phyloP scores from a whole-genome alignment of 2,888 invertebrate species.

The Mesorhabditis belari region DNA sequence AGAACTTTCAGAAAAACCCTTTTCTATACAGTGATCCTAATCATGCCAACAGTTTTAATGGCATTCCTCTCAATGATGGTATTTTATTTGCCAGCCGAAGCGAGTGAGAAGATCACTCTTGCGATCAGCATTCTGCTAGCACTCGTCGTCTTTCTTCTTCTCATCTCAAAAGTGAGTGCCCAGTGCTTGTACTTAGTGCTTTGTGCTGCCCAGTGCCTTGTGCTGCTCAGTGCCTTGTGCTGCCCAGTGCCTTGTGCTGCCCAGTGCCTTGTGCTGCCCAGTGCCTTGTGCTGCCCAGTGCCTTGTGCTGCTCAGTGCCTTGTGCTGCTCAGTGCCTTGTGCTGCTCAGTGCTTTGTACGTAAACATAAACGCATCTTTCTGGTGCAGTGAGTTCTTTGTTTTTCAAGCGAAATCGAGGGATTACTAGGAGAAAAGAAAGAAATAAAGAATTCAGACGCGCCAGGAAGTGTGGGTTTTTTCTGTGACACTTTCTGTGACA shows the following conservation, averaged over 20 bases:
- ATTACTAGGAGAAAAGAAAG: no score
- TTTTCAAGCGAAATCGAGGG: no score
- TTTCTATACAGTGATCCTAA: conserved; percentile 98
- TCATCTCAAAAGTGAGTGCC: conserved; percentile 78
- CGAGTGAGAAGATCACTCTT: conserved; percentile 78
- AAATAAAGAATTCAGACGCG: not conserved
- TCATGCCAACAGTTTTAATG: conserved; percentile 94
- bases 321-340: conserved; percentile 96
- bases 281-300: no score
- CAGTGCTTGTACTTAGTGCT: conserved; percentile 18
- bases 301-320: conserved; percentile 97
- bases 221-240: no score
- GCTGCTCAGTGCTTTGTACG: no score
- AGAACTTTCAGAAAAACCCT: conserved; percentile 69
- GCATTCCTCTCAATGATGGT: conserved; percentile 89
- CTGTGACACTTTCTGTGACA: no score
- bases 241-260: no score
- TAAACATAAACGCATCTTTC: no score
- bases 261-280: no score
- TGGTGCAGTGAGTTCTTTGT: no score
- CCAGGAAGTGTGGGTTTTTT: no score
- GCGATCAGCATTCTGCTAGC: conserved; percentile 98
- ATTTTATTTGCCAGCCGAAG: conserved; percentile 96
- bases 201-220: no score
- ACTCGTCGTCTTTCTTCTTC: conserved; percentile 93